A percentile compares a stretch with the other conserved stretches of the same genome.
These are phyloP conservation scores for Ennomos quercinarius DNA, from an alignment of 2,888 invertebrate species.

Conservation along the genomic window DNA sequence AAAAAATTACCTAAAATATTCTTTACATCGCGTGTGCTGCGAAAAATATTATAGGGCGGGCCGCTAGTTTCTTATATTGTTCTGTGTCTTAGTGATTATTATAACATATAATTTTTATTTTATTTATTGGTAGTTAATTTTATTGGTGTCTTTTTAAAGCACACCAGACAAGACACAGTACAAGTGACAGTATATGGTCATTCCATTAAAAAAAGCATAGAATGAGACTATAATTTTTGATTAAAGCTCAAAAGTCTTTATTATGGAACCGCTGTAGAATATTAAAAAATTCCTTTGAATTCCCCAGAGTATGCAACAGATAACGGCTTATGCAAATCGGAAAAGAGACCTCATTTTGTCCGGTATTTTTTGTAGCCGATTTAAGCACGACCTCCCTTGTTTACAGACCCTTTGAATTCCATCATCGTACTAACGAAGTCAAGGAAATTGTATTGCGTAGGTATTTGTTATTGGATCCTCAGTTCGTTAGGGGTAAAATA, in stretches of 20 bases:
- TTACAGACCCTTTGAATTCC: slow-evolving; percentile 52
- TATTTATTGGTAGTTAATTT: too few relatives aligned
- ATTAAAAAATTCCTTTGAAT: slow-evolving; percentile 25
- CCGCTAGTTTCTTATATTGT: too few relatives aligned
- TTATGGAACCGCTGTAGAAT: slow-evolving; percentile 12
- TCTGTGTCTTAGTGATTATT: too few relatives aligned
- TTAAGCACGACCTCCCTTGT: slow-evolving; percentile 51
- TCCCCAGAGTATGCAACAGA: slow-evolving; percentile 33
- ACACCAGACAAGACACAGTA: too few relatives aligned
- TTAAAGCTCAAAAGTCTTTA: neutral
- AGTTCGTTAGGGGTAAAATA: slow-evolving; percentile 40
- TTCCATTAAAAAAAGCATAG: too few relatives aligned
- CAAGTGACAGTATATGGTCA: too few relatives aligned
- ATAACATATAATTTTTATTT: too few relatives aligned
- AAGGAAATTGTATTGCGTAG: slow-evolving; percentile 33
- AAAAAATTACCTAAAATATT: too few relatives aligned
- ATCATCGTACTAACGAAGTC: slow-evolving; percentile 38
- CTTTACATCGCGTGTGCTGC: too few relatives aligned
- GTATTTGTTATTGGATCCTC: slow-evolving; percentile 51
- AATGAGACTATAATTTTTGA: too few relatives aligned
- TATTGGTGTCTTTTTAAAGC: too few relatives aligned
- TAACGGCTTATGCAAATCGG: slow-evolving; percentile 55
- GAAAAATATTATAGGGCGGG: too few relatives aligned
- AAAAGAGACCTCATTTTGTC: slow-evolving; percentile 47
- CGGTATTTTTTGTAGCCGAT: slow-evolving; percentile 48